phyloP scores from a whole-genome alignment of 2,113 vertebrate genomes.

The Jacana jacana region DNA sequence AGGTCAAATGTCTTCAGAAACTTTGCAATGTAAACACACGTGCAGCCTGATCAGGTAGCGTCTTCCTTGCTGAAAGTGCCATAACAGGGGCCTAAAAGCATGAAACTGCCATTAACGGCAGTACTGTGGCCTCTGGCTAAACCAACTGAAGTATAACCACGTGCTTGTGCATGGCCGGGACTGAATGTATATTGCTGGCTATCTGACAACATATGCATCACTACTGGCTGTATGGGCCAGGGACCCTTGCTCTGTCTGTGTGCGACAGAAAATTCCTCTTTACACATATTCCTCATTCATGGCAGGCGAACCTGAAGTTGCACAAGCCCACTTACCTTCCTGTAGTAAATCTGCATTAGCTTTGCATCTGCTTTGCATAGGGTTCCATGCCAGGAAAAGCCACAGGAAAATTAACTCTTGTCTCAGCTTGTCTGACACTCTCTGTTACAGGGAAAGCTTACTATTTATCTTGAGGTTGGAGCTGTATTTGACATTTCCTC shows the following conservation, averaged over 20 bases:
- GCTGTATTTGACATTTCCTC: neutral
- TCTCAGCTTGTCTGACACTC: neutral
- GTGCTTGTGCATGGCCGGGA: neutral
- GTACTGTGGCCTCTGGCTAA: neutral
- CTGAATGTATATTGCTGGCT: too few species aligned
- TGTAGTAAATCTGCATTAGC: neutral
- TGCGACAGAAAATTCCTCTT: neutral
- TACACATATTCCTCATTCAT: neutral
- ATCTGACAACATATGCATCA: neutral
- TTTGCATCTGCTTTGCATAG: slow-evolving; percentile 51
- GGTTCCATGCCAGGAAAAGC: slow-evolving; percentile 7
- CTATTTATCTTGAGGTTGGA: neutral
- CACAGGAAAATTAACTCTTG: slow-evolving; percentile 36
- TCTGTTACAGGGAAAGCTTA: neutral
- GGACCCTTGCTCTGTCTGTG: neutral
- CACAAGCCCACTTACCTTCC: neutral
- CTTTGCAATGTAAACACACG: neutral
- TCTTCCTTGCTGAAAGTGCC: neutral
- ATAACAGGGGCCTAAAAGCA: neutral
- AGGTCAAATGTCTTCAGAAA: neutral
- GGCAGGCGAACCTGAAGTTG: neutral
- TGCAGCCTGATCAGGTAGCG: neutral
- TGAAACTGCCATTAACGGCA: neutral
- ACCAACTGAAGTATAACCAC: neutral
- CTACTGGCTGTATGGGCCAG: neutral